Conservation (phyloP, 2,888 invertebrate genomes). For the Willowsia nigromaculata region DNA sequence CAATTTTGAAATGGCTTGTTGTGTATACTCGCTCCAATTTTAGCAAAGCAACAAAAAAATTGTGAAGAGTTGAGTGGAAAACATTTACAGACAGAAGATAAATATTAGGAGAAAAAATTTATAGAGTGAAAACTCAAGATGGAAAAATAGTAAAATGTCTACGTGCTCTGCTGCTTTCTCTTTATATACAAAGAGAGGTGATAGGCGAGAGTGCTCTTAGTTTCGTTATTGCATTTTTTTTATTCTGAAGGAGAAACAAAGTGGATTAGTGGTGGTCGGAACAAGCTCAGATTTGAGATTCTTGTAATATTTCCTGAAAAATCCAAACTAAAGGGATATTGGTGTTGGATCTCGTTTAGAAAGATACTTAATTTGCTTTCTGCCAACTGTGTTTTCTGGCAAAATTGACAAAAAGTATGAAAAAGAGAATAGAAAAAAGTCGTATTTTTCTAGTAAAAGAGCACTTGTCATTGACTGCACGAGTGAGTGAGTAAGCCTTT, state of each 20-base stretch:
- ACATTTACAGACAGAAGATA: background rate
- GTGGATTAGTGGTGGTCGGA: no score
- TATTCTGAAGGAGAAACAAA: no score
- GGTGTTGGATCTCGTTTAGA: no score
- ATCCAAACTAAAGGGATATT: no score
- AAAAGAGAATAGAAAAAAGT: background rate
- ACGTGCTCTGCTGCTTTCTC: background rate
- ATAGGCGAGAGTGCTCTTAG: background rate
- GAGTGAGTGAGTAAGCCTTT: background rate
- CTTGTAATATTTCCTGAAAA: no score
- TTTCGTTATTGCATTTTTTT: no score
- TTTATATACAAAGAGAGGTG: background rate
- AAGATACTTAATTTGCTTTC: no score
- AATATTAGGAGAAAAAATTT: background rate
- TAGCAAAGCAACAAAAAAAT: background rate
- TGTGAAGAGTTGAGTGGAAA: background rate
- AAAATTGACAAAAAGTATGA: no score
- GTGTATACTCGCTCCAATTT: background rate
- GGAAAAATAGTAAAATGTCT: background rate
- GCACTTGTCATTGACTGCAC: background rate
- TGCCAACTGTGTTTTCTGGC: no score
- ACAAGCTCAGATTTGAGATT: no score
- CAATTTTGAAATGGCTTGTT: constrained; percentile 1
- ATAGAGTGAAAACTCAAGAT: background rate
- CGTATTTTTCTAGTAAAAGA: background rate